These are phyloP conservation scores for Halocaridina rubra DNA, from an alignment of 2,888 invertebrate genomes.

Conservation along the genomic window DNA sequence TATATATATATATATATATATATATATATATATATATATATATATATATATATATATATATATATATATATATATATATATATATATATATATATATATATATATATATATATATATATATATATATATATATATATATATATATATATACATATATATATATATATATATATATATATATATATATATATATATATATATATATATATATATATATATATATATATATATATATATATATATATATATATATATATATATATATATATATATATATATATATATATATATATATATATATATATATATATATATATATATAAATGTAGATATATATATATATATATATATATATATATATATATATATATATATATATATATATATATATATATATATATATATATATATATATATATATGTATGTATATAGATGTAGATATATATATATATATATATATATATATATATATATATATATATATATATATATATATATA, in stretches of 20 bases:
- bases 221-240: too few species aligned
- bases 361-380: too few species aligned
- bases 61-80: background rate
- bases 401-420: background rate
- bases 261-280: too few species aligned
- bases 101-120: background rate
- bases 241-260: too few species aligned
- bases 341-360: background rate
- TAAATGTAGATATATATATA: background rate
- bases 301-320: too few species aligned
- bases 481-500: background rate
- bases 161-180: background rate
- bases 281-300: too few species aligned
- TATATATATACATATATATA: background rate
- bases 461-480: background rate
- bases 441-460: background rate
- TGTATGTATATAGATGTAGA: background rate
- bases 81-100: background rate
- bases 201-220: too few species aligned
- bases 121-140: background rate
- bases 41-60: background rate
- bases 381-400: too few species aligned
- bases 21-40: background rate
- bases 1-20: background rate
- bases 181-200: background rate